Evolutionary conservation across 2,797 vertebrate genomes (phyloP).

Genomic region (Mycteria americana): DNA sequence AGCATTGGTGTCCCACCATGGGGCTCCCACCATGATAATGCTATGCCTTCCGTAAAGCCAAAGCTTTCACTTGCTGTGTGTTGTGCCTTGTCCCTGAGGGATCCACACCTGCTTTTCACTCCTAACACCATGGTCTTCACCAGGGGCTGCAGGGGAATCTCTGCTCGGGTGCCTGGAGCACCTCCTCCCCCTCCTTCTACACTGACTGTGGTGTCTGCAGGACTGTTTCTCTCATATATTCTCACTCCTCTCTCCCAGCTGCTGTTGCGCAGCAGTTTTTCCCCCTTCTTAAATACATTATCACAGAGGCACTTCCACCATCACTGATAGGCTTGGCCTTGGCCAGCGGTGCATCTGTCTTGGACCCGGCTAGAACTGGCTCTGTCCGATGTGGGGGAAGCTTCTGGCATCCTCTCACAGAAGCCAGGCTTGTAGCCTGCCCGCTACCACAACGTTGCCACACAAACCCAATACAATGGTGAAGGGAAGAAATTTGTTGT

Average conservation of each 20-base stretch:
- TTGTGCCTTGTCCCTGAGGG: not conserved
- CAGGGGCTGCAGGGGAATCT: not conserved
- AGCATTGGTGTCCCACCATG: rapidly evolving
- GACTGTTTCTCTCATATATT: not conserved
- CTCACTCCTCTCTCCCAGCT: not conserved
- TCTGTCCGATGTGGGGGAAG: not conserved
- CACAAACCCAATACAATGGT: not conserved
- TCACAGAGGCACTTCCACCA: not conserved
- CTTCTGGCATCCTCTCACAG: not conserved
- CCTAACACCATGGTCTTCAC: not conserved
- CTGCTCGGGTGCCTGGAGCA: not conserved
- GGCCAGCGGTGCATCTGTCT: rapidly evolving
- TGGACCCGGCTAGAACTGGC: not conserved
- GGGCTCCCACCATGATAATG: not conserved
- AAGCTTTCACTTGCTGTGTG: not conserved
- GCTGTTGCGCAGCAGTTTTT: not conserved
- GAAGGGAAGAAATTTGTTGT: not conserved
- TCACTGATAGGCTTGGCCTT: not conserved
- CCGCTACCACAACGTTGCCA: not conserved
- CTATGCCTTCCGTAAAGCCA: not conserved
- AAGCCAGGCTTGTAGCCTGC: not conserved
- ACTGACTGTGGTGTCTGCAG: not conserved
- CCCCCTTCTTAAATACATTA: not conserved
- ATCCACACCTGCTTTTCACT: not conserved
- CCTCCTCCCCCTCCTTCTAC: not conserved